Base-by-base conservation (phyloP, 2,888 invertebrate genomes). In the Macropis europaea region DNA sequence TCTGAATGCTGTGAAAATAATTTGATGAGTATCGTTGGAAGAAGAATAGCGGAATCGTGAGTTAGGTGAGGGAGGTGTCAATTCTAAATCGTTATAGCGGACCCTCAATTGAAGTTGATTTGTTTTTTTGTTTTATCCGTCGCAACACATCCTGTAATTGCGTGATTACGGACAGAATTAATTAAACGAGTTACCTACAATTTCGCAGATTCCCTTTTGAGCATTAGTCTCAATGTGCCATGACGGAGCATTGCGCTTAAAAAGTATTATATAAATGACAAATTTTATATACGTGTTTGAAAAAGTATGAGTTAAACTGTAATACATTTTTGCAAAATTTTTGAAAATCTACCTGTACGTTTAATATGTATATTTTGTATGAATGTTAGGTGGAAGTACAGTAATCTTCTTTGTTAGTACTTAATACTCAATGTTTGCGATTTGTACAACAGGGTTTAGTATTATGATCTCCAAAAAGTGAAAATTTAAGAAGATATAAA, bases 341-440 rank as follows among this genome's bases (percentile, higher is more conserved):
- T 15, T 22, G 7, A 26, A 2, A 30, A 28, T 11, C 9, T 11
- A 43, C 36, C 5, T 15, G 1, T 11, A 9, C 26, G 34, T 52
- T 48, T 30, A 9, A 30, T 3, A 6, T 52, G n/a, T 22, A 34
- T 53, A 54, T 24, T 40, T 22, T 28, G 3, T 24, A 11, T 32
- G 56, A 54, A 9, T 11, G 22, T 48, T 40, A 43, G 22, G 17
- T 30, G 40, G 19, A 42, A 47, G 43, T 56, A 30, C 48, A 47
- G n/a, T 56, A 36, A 4, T 15, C 45, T 67, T 9, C 5, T 54
- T 32, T 45, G 42, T 54, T 40, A 61, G 68, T 79, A 78, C 68
- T 76, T 79, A 76, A 76, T 64, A 76, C 76, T 79, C 56, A 63
- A 43, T 30, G 6, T 38, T 61, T 32, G 9, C 13, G 17, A 26